A percentile compares a stretch with the other conserved stretches of the same genome.
Conservation (phyloP, 2,888 invertebrate species). For the Ferdinandea cuprea region DNA sequence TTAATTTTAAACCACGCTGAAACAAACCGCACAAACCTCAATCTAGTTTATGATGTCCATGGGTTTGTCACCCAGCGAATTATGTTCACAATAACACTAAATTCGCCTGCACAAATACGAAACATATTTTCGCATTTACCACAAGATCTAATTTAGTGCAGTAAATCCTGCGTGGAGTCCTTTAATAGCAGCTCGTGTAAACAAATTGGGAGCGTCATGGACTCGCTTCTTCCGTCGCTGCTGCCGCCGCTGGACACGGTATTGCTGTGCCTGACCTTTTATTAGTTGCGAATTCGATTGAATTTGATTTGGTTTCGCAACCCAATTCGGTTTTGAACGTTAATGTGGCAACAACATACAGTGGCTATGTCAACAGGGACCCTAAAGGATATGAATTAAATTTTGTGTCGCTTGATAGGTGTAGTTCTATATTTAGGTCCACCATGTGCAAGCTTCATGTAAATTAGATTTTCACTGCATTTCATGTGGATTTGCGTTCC, state of each 20-base stretch:
- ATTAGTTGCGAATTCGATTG: slow-evolving; percentile 73
- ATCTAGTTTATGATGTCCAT: slow-evolving; percentile 55
- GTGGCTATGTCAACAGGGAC: slow-evolving; percentile 52
- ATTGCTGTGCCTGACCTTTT: slow-evolving; percentile 49
- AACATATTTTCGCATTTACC: slow-evolving; percentile 31
- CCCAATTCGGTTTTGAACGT: slow-evolving; percentile 67
- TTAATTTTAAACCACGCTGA: slow-evolving; percentile 1
- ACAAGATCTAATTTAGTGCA: slow-evolving; percentile 42
- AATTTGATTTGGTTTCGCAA: slow-evolving; percentile 66
- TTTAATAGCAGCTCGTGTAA: slow-evolving; percentile 37
- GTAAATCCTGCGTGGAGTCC: slow-evolving; percentile 39
- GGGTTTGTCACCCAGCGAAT: slow-evolving; percentile 1
- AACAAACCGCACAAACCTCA: slow-evolving; percentile 38
- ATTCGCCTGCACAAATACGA: slow-evolving; percentile 25
- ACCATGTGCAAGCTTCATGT: slow-evolving; percentile 25
- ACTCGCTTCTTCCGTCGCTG: not conserved
- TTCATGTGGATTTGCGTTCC: not conserved
- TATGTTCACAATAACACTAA: slow-evolving; percentile 13
- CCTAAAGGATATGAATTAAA: slow-evolving; percentile 66
- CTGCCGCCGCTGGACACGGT: too few relatives aligned
- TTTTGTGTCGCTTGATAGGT: slow-evolving; percentile 31
- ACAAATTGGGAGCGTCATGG: slow-evolving; percentile 1
- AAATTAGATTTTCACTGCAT: slow-evolving; percentile 50
- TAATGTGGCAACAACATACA: slow-evolving; percentile 63
- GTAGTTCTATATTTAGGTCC: too few relatives aligned